Evolutionary conservation across 2,797 vertebrate genomes (phyloP), one percentile per base, ranked within the genome.

Genomic region (Sebastes steindachneri): DNA sequence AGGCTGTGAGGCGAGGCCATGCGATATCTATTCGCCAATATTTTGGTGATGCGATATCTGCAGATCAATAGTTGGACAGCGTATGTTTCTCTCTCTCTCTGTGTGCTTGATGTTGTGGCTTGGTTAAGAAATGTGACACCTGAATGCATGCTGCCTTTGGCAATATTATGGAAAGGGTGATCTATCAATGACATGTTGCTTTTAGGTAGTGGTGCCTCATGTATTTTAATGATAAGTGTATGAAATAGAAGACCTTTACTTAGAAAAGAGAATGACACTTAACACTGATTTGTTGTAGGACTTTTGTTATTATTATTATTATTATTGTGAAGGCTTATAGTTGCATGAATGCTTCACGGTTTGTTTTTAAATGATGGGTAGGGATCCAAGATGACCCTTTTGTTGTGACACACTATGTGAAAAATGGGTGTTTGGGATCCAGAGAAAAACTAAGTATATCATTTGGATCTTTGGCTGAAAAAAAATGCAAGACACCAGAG

Each of bases 61-160:
- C 73, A 75, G 80, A 93, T 94, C 90, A 73, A 94, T 94, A 73
- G 76, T 68, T 85, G 79, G 83, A 77, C 75, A 75, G 76, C 11
- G 76, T 80, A 73, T 74, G 84, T 85, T 83, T 84, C 77, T 80
- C 65, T 82, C 21, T 82, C 12, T 26, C 54, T 75, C 48, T 75
- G 53, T 76, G 58, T 76, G 51, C 25, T 62, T 33, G 15, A 26
- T 76, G 78, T 81, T 84, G 73, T 68, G 79, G 76, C 70, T 82
- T 57, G 59, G 35, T 80, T 86, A 82, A 72, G 86, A 90, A 91
- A 91, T 45, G 59, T 53, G 68, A 94, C 73, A 86, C 69, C 15
- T 64, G 37, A 84, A 86, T 59, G 70, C 74, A 80, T 78, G 69
- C 69, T 77, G 78, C 68, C 69, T 89, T 79, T 84, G 66, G 77